Evolutionary conservation across 1,140 invertebrate species (phyloP).

Genomic region (Reticulitermes speratus): DNA sequence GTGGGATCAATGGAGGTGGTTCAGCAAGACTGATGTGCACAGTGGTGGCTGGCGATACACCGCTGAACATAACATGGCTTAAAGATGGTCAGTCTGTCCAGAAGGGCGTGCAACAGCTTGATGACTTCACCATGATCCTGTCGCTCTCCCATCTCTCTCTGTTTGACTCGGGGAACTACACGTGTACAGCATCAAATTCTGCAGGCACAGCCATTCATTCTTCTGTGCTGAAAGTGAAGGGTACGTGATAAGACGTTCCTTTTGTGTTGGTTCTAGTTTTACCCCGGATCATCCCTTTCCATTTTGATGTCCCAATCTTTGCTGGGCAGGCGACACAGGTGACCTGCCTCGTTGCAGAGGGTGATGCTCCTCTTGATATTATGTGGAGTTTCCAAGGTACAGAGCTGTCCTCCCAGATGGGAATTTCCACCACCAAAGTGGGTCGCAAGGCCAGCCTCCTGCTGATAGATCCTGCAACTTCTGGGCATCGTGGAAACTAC

Average conservation of each 20-base stretch:
- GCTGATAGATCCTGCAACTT: conserved; percentile 71
- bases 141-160: conserved; percentile 47
- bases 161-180: conserved; percentile 65
- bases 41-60: conserved; percentile 70
- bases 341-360: conserved; percentile 70
- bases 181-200: conserved; percentile 68
- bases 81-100: conserved; percentile 54
- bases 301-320: conserved; percentile 51
- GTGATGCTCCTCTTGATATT: conserved; percentile 68
- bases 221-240: conserved; percentile 45
- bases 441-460: conserved; percentile 71
- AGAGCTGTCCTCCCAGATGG: conserved; percentile 39
- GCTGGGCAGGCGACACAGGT: conserved; percentile 73
- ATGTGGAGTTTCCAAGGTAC: conserved; percentile 66
- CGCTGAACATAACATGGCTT: conserved; percentile 68
- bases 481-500: conserved; percentile 75
- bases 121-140: conserved; percentile 44
- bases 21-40: conserved; percentile 70
- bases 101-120: conserved; percentile 42
- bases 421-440: conserved; percentile 53
- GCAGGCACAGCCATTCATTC: conserved; percentile 62
- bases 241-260: background rate
- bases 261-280: conserved; percentile 51
- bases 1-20: conserved; percentile 64
- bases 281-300: conserved; percentile 59